Conservation (phyloP, 2,888 invertebrate genomes). For the Nemapogon koenigi region DNA sequence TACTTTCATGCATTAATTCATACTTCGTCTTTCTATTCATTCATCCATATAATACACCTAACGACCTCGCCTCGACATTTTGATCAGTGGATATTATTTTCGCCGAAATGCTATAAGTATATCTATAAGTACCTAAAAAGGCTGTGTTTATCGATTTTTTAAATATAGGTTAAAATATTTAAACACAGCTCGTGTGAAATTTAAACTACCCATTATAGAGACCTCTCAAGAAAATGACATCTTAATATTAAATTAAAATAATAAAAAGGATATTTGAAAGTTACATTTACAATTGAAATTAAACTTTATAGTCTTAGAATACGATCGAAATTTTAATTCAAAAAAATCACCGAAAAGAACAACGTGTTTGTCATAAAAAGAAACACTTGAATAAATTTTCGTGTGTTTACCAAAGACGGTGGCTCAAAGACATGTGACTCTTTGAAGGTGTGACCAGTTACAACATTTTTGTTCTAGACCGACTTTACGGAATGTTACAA, state of each 20-base stretch:
- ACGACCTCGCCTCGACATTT: too few relatives aligned
- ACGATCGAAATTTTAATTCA: neutral
- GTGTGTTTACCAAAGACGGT: conserved; percentile 9
- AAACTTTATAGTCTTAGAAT: neutral
- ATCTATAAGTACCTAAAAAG: too few relatives aligned
- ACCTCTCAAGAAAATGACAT: conserved; percentile 8
- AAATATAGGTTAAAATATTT: too few relatives aligned
- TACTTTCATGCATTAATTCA: too few relatives aligned
- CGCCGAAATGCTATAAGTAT: too few relatives aligned
- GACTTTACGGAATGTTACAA: neutral
- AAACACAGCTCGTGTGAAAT: conserved; percentile 56
- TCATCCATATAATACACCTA: too few relatives aligned
- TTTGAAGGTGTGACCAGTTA: conserved; percentile 8
- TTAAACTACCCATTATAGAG: conserved; percentile 30
- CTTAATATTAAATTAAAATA: conserved; percentile 6
- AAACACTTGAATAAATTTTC: conserved; percentile 54
- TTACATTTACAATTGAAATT: neutral
- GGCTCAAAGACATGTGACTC: conserved; percentile 1
- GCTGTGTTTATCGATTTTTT: too few relatives aligned
- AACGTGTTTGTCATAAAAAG: conserved; percentile 7
- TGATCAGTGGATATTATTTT: too few relatives aligned
- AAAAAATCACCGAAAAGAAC: neutral
- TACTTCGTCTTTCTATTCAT: too few relatives aligned
- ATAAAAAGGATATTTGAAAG: neutral
- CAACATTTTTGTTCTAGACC: neutral